Conservation (phyloP, 2,888 invertebrate genomes). For the Eulithis testata region DNA sequence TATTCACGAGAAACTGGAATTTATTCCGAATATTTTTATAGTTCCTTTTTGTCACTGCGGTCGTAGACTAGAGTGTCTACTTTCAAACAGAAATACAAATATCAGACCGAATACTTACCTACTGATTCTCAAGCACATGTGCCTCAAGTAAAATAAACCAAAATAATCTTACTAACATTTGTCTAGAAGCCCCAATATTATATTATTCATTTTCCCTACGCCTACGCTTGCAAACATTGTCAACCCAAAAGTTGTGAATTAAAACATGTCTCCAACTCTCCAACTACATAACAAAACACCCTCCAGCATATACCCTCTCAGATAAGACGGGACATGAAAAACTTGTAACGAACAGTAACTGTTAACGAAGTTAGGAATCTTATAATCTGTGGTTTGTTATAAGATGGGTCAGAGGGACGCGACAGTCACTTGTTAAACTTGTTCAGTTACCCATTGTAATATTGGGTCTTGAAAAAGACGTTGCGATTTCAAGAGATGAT, state of each 20-base stretch:
- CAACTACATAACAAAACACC: constrained; percentile 28
- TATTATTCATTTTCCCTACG: constrained; percentile 3
- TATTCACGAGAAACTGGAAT: too few relatives aligned
- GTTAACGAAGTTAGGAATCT: constrained; percentile 20
- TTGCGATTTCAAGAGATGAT: too few relatives aligned
- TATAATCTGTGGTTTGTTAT: constrained; percentile 18
- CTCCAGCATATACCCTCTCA: constrained; percentile 22
- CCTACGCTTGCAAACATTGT: constrained; percentile 15
- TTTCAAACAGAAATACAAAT: too few relatives aligned
- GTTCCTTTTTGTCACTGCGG: too few relatives aligned
- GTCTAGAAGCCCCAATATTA: background rate
- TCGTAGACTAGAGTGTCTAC: too few relatives aligned
- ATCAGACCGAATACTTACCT: too few relatives aligned
- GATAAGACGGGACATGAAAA: constrained; percentile 21
- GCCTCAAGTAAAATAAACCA: too few relatives aligned
- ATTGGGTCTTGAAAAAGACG: too few relatives aligned
- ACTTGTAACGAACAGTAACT: constrained; percentile 24
- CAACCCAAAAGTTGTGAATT: constrained; percentile 29
- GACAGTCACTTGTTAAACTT: background rate
- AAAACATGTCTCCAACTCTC: constrained; percentile 28
- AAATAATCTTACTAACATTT: too few relatives aligned
- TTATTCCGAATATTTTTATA: too few relatives aligned
- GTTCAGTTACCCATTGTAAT: too few relatives aligned
- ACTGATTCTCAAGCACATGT: too few relatives aligned
- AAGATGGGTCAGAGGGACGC: constrained; percentile 12